Evolutionary conservation across 2,888 invertebrate species (phyloP), one percentile per base, ranked within the genome.

Genomic region (Boloria euphrosyne): DNA sequence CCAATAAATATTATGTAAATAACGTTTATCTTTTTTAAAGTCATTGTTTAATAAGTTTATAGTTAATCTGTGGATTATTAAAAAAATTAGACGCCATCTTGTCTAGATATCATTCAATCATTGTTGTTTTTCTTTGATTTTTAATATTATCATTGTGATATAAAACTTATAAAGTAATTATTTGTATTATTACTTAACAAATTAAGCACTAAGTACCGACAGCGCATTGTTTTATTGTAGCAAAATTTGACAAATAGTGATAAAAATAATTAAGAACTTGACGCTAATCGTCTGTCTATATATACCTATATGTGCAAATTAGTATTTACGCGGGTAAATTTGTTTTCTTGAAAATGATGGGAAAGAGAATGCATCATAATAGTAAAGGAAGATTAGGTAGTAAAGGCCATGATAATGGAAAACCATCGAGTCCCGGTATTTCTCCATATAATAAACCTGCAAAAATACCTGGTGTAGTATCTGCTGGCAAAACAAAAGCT

Each of bases 281-380:
- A 72, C 71, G 70, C 60, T 67, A 65, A 65, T 54, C 50, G 50
- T 51, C 46, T 53, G 50, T 51, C 46, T 67, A 66, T 68, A 70
- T 71, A 60, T 74, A 71, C 46, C 17, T 55, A 57, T 44, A 46
- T 78, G 73, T 75, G 67, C 79, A 76, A 74, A 73, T 77, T 71
- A 73, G 66, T 74, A 70, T 78, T 83, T 83, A 75, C 85, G 88
- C 90, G 89, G 85, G 87, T 77, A 81, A 84, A 82, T 90, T 88
- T 74, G 78, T 88, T 70, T 80, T 46, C 61, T 64, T 16, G 68
- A 85, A 76, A 54, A 93, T 93, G 93, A 78, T 92, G 80, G 92
- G 92, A 14, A 93, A 93, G 75, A 83, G 92, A 77, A 92, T 93
- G 89, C 91, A 90, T 74, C 92, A 93, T 73, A 92, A 91, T 69